Evolutionary conservation across 2,888 invertebrate species (phyloP), one percentile per base, ranked within the genome.

Genomic region (Atrina japonica): DNA sequence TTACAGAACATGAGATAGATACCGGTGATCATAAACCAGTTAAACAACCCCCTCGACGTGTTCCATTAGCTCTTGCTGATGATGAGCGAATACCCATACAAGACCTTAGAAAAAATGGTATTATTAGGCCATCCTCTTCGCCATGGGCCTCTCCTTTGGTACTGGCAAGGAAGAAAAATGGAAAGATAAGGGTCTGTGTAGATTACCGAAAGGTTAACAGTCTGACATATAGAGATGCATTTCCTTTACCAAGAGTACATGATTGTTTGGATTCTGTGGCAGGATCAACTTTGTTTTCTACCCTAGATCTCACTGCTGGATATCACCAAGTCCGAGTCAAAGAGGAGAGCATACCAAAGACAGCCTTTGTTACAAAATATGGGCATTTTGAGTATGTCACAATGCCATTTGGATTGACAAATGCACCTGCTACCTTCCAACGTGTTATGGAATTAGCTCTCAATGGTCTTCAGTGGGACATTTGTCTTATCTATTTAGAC

Each of bases 401-500:
- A 1, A 55, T 68, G 61, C 68, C 68, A 7, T 68, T 68, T 59
- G 74, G 74, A 2, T 47, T 74, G n/a, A 67, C 64, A n/a, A 70
- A 70, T 41, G 40, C 52, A 11, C 56, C 55, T 14, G 66, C 66
- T 1, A 70, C 74, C 35, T 74, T 74, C 41, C 74, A 74, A n/a
- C 41, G 65, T 7, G 55, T 65, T 11, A 73, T 73, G 66, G 68
- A 73, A 40, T n/a, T 74, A 7, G 69, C 63, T 16, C 30, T 73
- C 0, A 65, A 60, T 41, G 73, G 69, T 14, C 30, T 73, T 7
- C 73, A 73, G 58, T 69, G 69, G 69, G 52, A 52, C 6, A 70
- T 69, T 40, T 70, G 73, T 21, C 50, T 70, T 3, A 60, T 73
- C 2, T 66, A 73, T 40, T 41, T 69, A 18, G 65, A 68, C 49